Conservation (phyloP, 2,113 vertebrate genomes). For the Rhadina sibilatrix region DNA sequence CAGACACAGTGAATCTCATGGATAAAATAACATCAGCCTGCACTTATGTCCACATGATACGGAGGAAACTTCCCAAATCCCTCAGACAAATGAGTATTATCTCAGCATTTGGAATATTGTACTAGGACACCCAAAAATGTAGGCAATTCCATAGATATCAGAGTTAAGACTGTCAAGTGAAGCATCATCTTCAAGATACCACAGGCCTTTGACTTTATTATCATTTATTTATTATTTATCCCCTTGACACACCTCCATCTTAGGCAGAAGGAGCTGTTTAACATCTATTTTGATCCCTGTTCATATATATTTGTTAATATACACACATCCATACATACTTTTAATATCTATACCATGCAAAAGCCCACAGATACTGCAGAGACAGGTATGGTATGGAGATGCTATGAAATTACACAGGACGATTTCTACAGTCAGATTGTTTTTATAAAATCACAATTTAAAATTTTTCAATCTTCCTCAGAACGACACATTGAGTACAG, state of each 20-base stretch:
- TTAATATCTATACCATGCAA: accelerated
- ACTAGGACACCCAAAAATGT: neutral
- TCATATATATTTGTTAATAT: neutral
- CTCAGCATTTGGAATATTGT: neutral
- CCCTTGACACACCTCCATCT: no score
- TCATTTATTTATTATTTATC: neutral
- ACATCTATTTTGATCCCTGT: neutral
- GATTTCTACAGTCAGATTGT: neutral
- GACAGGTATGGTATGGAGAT: neutral
- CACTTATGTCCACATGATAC: accelerated
- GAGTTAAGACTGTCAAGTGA: neutral
- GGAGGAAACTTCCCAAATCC: neutral
- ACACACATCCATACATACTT: neutral
- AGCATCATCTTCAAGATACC: neutral
- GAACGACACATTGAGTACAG: neutral
- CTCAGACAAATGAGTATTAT: neutral
- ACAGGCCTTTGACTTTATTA: neutral
- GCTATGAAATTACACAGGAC: neutral
- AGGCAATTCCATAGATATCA: accelerated
- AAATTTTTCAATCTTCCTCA: neutral
- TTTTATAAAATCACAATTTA: neutral
- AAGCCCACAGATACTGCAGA: neutral
- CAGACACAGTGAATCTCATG: neutral
- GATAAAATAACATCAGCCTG: neutral
- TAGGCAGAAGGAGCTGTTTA: neutral